Evolutionary conservation across 2,797 vertebrate genomes (phyloP).

Genomic region (Cossypha niveicapilla): DNA sequence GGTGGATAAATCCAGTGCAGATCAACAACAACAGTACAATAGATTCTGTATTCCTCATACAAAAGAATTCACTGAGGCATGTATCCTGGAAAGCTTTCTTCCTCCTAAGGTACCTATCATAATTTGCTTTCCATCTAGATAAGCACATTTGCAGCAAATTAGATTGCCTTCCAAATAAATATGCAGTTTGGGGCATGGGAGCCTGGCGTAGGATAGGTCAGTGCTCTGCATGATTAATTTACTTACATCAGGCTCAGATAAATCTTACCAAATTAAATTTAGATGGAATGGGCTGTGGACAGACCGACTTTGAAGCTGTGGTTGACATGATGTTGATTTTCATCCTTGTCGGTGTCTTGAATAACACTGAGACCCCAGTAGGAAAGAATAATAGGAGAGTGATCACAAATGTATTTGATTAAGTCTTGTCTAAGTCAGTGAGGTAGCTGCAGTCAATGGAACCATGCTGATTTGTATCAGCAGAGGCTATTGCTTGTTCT

Average conservation of each 20-base stretch:
- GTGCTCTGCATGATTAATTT: neutral
- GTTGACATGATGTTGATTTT: neutral
- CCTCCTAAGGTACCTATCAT: neutral
- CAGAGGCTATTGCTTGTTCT: neutral
- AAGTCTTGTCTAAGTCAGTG: neutral
- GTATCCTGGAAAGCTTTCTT: neutral
- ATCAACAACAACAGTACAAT: neutral
- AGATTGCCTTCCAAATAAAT: neutral
- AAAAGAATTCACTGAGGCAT: neutral
- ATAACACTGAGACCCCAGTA: neutral
- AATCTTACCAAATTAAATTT: conserved; percentile 10
- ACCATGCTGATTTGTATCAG: neutral
- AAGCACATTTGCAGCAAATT: neutral
- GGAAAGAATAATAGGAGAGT: neutral
- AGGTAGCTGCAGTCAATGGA: neutral
- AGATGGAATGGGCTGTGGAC: neutral
- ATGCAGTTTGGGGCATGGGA: neutral
- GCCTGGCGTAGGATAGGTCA: neutral
- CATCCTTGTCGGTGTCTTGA: neutral
- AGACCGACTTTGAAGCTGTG: neutral
- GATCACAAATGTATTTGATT: neutral
- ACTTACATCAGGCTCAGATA: neutral
- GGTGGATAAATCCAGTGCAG: neutral
- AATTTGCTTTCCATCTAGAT: neutral
- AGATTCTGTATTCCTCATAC: neutral